phyloP scores from a whole-genome alignment of 2,113 vertebrate species.

The Menura novaehollandiae region DNA sequence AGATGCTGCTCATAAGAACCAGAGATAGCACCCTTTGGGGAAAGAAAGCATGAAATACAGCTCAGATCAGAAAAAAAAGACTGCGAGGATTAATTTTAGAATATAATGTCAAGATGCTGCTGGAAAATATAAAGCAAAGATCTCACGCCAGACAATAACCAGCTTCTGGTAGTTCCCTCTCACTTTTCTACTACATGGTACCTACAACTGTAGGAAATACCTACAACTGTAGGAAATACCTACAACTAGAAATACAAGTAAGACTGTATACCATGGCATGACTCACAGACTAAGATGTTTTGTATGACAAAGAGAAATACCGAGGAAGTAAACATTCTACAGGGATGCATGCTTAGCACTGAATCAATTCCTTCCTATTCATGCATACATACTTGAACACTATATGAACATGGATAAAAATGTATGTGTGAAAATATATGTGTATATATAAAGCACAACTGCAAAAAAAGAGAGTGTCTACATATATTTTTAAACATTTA shows the following conservation, averaged over 20 bases:
- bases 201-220: not conserved
- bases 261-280: not conserved
- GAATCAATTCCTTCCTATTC: not conserved
- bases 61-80: not conserved
- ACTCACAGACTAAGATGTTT: not conserved
- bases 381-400: not conserved
- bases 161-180: not conserved
- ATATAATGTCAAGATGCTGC: not conserved
- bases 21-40: not conserved
- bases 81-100: not conserved
- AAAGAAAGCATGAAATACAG: not conserved
- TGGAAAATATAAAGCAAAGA: not conserved
- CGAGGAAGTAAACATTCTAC: not conserved
- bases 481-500: not conserved
- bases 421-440: not conserved
- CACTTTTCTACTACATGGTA: not conserved
- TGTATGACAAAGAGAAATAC: not conserved
- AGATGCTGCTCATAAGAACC: not conserved
- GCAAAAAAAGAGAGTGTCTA: not conserved
- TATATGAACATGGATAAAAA: not conserved
- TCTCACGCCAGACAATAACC: not conserved
- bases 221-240: not conserved
- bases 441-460: not conserved
- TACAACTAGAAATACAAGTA: not conserved
- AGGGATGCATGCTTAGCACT: not conserved